Percentiles rank a stretch among this genome's conserved stretches.
These are phyloP conservation scores for Neolamprologus variostigma DNA, from an alignment of 2,113 vertebrate genomes.

Conservation along the genomic window DNA sequence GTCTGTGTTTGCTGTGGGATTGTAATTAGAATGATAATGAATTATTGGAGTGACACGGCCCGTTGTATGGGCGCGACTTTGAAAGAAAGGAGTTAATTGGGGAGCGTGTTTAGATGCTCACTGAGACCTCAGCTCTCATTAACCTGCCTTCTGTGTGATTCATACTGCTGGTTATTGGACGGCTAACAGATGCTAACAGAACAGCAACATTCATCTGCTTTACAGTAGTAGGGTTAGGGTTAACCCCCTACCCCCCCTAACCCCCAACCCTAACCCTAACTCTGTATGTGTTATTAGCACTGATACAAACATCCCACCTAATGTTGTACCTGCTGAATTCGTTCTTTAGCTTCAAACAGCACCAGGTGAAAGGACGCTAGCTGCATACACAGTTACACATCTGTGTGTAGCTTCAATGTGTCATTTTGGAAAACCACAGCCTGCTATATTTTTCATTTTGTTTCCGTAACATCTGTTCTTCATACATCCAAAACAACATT, in stretches of 20 bases:
- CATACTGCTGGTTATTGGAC: neutral
- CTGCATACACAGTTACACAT: neutral
- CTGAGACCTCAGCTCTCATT: conserved; percentile 9
- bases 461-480: neutral
- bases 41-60: neutral
- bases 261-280: neutral
- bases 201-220: neutral
- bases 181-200: neutral
- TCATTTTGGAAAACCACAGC: neutral
- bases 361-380: neutral
- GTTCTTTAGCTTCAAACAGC: neutral
- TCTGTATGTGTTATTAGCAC: neutral
- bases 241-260: too few species aligned
- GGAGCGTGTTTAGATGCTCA: neutral
- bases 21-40: conserved; percentile 27
- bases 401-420: neutral
- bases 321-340: neutral
- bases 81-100: conserved; percentile 18
- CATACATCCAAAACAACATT: neutral
- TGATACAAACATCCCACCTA: neutral
- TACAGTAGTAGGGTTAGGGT: neutral
- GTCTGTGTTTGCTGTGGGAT: neutral
- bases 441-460: neutral
- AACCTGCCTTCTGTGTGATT: neutral
- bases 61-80: neutral